Evolutionary conservation across 2,888 invertebrate genomes (phyloP), one percentile per base, ranked within the genome.

Genomic region (Schizotus pectinicornis): DNA sequence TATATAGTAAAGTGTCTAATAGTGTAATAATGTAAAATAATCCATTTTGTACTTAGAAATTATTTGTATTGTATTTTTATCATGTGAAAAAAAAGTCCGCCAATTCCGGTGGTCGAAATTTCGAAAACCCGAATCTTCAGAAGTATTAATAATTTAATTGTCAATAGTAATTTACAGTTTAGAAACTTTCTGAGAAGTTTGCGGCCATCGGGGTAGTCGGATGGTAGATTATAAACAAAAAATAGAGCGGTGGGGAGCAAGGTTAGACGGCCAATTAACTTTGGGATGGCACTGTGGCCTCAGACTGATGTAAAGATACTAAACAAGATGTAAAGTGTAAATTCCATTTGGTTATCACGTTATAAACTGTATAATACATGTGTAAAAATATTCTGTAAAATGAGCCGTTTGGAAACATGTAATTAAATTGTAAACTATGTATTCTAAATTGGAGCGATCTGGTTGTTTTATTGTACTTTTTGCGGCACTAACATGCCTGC

Each of bases 271-370:
- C 74, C 73, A 71, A 69, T 62, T 64, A 52, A 66, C 55, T 69
- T 72, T 75, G 70, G 71, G 63, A 72, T 71, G 74, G 73, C 67
- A 67, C 65, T 68, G 73, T 73, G 73, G 75, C 72, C 73, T 75
- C 78, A 80, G 80, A 80, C 80, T 80, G 80, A 80, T 80, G 79
- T 80, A 80, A 80, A 80, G 79, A 76, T 77, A 77, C 76, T 77
- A 79, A 75, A 72, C 71, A 74, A 74, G 74, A 74, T 79, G 79
- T 80, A 80, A 79, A 80, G 78, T 80, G 80, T 80, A 80, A 80
- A 79, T 80, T 80, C 77, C 74, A 69, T 75, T 78, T 74, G 77
- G 77, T 78, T 76, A 74, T 73, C 72, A 74, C 70, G 68, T 74
- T 74, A 73, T 75, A 76, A 75, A 79, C 77, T 79, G 79, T 80